phyloP scores from a whole-genome alignment of 2,113 vertebrate genomes.

The Columbina picui region DNA sequence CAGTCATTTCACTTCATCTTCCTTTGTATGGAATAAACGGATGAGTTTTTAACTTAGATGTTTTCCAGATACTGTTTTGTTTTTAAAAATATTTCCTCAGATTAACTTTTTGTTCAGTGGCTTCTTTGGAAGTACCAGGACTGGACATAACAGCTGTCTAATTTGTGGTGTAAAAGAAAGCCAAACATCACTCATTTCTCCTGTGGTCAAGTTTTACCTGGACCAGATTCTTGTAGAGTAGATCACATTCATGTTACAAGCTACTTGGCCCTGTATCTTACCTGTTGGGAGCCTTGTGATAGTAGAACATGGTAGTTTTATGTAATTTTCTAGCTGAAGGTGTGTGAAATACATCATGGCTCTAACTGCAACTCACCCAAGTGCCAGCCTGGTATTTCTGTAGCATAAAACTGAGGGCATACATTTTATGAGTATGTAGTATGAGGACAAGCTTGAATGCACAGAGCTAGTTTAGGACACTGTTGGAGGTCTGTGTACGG shows the following conservation, averaged over 20 bases:
- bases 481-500: neutral
- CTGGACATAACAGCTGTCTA: neutral
- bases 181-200: neutral
- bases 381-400: neutral
- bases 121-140: neutral
- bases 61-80: neutral
- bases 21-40: neutral
- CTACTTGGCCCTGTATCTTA: neutral
- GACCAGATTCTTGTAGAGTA: neutral
- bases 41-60: neutral
- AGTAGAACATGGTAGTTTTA: neutral
- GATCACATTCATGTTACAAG: neutral
- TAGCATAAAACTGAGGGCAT: neutral
- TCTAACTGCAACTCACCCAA: neutral
- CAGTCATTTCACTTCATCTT: neutral
- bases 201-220: neutral
- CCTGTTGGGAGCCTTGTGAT: neutral
- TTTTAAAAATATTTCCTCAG: neutral
- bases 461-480: neutral
- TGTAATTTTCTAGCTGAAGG: neutral
- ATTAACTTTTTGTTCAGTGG: neutral
- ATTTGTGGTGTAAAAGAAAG: neutral
- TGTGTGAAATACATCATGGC: neutral
- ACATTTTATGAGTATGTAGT: neutral
- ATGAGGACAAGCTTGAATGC: neutral